Conservation (phyloP, 2,113 vertebrate genomes). For the Octodon degus region DNA sequence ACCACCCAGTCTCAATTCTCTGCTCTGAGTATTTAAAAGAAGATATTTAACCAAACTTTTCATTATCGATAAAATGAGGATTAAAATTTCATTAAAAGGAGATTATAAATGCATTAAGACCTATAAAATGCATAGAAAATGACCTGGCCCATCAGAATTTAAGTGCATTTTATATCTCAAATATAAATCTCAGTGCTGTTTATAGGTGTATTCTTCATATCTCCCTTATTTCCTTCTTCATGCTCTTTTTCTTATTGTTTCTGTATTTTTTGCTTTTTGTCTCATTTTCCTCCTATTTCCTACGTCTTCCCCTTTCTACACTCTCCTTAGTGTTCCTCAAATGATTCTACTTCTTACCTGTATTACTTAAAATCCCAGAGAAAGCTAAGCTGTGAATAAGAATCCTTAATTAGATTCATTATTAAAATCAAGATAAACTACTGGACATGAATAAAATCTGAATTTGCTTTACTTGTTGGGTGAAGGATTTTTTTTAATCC, state of each 20-base stretch:
- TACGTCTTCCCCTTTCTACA: background rate
- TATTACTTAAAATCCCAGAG: background rate
- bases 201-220: background rate
- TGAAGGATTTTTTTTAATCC: background rate
- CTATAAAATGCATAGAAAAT: background rate
- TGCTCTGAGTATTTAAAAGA: background rate
- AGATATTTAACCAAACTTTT: slow-evolving; percentile 16
- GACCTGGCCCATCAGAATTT: background rate
- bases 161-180: background rate
- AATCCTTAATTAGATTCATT: background rate
- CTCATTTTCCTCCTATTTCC: background rate
- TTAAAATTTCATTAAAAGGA: background rate
- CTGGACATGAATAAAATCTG: background rate
- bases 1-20: background rate
- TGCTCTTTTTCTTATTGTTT: background rate
- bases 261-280: background rate
- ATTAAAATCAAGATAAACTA: background rate
- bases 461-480: background rate
- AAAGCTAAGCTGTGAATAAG: background rate
- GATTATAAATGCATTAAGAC: background rate
- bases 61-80: background rate
- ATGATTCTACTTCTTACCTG: background rate
- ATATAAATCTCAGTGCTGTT: background rate
- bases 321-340: background rate
- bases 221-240: background rate